Evolutionary conservation across 2,113 vertebrate species (phyloP), one percentile per base, ranked within the genome.

Genomic region (Callaeas wilsoni): DNA sequence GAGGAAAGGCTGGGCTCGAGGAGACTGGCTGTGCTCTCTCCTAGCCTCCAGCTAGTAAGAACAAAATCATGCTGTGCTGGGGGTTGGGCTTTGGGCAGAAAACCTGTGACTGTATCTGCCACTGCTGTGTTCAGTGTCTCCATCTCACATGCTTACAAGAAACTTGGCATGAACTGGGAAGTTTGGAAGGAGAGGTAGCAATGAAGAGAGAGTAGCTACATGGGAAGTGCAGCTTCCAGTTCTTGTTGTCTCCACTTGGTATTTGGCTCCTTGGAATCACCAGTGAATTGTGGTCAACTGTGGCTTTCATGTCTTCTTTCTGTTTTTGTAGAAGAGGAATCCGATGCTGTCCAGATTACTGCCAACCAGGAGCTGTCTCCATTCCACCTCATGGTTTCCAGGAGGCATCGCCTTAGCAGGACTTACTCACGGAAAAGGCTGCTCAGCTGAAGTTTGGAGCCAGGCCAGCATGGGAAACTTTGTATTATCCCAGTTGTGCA

Each of bases 371-470:
- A 98, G 25, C 65, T 93, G 4, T 99, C 98, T 53, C 98, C 98
- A 15, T 97, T 98, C 83, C 97, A 62, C 55, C 91, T 71, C 11
- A 63, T 92, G 1, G 37, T 86, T 59, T 73, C 94, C 56, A 96
- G 87, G 83, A 98, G 67, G 52, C 97, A 67, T 29, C 86, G 90
- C 65, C 74, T 96, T 49, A 95, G 96, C 82, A 98, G 96, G 92
- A 98, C 96, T 33, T 99, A 98, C 90, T 98, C 98, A n/a, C 97
- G 99, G 90, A 99, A 99, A 97, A 99, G 98, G 88, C 97, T 99
- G 37, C 94, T 99, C 12, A 97, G 95, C 84, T 98, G 94, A 97
- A 85, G 55, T 42, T 23, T 52, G 65, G 73, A 73, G 79, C 30
- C 39, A 60, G 47, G 47, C 59, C 16, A 65, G 32, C 15, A 27